Percentiles rank a stretch among this genome's conserved stretches.
These are phyloP conservation scores for Rotaria socialis DNA, from an alignment of 2,888 invertebrate genomes.

Conservation along the genomic window DNA sequence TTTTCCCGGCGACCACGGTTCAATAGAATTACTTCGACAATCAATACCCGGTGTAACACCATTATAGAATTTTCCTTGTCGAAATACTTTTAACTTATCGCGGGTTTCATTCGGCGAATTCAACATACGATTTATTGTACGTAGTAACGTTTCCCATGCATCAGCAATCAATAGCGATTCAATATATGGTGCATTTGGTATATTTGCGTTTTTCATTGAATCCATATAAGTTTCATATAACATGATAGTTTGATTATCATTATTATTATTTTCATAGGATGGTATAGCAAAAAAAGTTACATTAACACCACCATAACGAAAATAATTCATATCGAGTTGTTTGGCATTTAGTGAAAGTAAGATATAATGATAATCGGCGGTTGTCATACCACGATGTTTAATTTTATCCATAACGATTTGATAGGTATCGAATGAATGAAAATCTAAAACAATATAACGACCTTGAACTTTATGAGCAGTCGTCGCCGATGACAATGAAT, in stretches of 20 bases:
- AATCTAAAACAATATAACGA: slow-evolving; percentile 26
- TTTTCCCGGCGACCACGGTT: neutral
- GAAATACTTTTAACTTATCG: no score
- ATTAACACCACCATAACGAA: slow-evolving; percentile 16
- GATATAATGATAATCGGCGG: slow-evolving; percentile 13
- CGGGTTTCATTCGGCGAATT: neutral
- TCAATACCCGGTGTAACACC: slow-evolving; percentile 19
- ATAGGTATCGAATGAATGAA: neutral
- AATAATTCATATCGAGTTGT: slow-evolving; percentile 15
- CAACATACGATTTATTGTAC: slow-evolving; percentile 19
- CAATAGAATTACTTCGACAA: neutral
- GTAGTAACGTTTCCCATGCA: slow-evolving; percentile 27
- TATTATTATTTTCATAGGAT: neutral
- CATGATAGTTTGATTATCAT: neutral
- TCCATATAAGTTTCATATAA: neutral
- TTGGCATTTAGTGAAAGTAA: slow-evolving; percentile 6
- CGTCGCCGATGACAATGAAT: no score
- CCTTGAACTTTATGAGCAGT: neutral
- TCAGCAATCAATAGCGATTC: slow-evolving; percentile 24
- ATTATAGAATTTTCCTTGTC: neutral
- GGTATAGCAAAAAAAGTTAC: slow-evolving; percentile 27
- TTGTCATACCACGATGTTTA: slow-evolving; percentile 24
- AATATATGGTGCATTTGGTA: neutral
- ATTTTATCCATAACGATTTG: slow-evolving; percentile 1
- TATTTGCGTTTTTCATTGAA: neutral